Evolutionary conservation across 2,113 vertebrate genomes (phyloP).

Genomic region (Oreochromis aureus): DNA sequence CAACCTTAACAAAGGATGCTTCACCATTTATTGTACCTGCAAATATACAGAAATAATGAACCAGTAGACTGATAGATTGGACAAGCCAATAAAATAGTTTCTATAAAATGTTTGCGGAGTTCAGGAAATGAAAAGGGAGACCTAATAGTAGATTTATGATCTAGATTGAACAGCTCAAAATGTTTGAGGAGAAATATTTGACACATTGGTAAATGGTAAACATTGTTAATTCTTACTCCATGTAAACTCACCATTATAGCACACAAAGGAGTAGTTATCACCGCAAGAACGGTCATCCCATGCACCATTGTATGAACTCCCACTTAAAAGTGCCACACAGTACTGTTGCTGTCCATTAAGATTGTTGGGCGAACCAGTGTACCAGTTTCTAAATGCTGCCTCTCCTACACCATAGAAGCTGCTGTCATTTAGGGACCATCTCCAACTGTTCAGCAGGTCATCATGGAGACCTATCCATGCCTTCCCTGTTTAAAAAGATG

Average conservation of each 20-base stretch:
- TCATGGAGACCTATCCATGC: too few relatives aligned
- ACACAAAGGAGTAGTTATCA: accelerated
- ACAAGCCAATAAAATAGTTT: not conserved
- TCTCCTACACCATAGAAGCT: too few relatives aligned
- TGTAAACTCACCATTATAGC: conserved; percentile 22
- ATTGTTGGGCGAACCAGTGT: too few relatives aligned
- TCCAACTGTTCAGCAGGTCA: too few relatives aligned
- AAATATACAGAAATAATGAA: not conserved
- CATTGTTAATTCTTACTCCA: not conserved
- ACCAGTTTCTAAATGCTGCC: too few relatives aligned
- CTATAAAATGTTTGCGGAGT: not conserved
- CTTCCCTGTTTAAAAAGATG: too few relatives aligned
- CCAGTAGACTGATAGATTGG: not conserved
- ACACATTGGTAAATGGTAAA: too few relatives aligned
- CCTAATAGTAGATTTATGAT: not conserved
- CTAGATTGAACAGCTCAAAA: not conserved
- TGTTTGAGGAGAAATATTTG: not conserved
- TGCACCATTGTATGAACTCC: accelerated
- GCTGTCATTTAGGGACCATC: too few relatives aligned
- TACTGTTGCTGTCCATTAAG: too few relatives aligned
- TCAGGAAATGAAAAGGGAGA: not conserved
- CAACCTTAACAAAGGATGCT: not conserved
- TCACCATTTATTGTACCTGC: not conserved
- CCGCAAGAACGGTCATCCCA: not conserved
- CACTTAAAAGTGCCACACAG: too few relatives aligned